Conservation (phyloP, 2,797 vertebrate species). For the Lophius americanus region DNA sequence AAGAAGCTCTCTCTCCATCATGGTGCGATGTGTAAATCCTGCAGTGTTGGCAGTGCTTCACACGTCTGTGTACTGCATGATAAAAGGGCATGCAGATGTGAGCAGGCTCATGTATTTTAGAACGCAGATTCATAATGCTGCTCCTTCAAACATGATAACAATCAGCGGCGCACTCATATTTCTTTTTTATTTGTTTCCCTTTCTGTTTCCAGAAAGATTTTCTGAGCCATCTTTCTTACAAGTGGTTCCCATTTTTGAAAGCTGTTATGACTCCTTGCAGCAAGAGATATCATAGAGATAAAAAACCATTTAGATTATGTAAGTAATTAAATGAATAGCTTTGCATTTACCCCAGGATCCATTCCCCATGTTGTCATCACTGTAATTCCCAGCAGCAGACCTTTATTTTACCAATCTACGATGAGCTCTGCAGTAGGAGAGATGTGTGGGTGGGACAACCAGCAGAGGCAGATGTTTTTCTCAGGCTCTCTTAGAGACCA, state of each 20-base stretch:
- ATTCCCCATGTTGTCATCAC: not conserved
- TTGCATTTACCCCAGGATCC: not conserved
- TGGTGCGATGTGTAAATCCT: slow-evolving; percentile 41
- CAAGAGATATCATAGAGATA: not conserved
- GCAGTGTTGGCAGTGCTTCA: slow-evolving; percentile 21
- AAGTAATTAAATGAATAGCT: not conserved
- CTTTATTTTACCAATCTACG: not conserved
- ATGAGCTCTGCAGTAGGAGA: not conserved
- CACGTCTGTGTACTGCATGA: slow-evolving; percentile 11
- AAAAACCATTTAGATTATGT: not conserved
- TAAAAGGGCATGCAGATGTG: not conserved
- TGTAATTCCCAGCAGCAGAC: not conserved
- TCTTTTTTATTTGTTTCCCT: not conserved
- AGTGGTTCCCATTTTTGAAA: not conserved
- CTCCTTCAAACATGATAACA: not conserved
- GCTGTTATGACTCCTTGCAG: too few relatives aligned
- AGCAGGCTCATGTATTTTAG: not conserved
- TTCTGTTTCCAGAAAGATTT: not conserved
- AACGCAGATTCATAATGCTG: not conserved
- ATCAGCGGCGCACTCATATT: not conserved
- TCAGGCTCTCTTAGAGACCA: not conserved
- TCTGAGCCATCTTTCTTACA: not conserved
- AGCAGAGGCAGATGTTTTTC: not conserved
- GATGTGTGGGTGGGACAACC: not conserved
- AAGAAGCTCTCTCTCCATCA: slow-evolving; percentile 23